Conservation (phyloP, 2,113 vertebrate genomes). For the Python bivittatus region DNA sequence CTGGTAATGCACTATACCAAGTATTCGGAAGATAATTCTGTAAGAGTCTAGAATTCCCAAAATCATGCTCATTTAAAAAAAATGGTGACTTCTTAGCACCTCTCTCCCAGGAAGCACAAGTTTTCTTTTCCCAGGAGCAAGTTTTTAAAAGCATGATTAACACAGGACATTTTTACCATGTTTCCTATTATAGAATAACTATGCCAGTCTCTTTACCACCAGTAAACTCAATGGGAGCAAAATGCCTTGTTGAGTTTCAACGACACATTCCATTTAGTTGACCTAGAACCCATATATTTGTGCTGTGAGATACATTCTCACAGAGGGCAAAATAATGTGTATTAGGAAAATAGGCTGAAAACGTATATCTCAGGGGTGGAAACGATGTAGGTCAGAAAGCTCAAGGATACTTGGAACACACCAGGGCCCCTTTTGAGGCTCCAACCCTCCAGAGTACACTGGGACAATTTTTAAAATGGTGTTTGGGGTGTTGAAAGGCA, state of each 20-base stretch:
- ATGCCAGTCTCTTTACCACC: constrained; percentile 24
- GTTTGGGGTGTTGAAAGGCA: neutral
- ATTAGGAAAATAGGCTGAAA: neutral
- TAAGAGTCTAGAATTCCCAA: constrained; percentile 31
- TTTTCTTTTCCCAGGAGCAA: neutral
- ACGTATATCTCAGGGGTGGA: neutral
- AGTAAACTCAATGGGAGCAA: constrained; percentile 7
- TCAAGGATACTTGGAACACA: neutral
- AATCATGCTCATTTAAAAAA: constrained; percentile 4
- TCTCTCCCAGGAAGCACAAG: neutral
- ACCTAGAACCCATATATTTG: constrained; percentile 1
- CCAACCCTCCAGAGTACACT: neutral
- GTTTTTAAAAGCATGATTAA: constrained; percentile 14
- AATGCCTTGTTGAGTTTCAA: neutral
- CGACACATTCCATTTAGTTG: constrained; percentile 7
- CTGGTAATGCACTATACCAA: neutral
- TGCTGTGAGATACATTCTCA: neutral
- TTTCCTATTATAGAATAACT: neutral
- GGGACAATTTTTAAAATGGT: neutral
- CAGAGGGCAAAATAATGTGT: neutral
- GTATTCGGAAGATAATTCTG: constrained; percentile 10
- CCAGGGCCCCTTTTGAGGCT: neutral
- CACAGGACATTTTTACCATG: neutral
- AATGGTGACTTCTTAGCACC: constrained; percentile 3
- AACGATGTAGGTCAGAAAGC: neutral